Base-by-base conservation (phyloP, 1,140 invertebrate species). In the Drosophila mayri region DNA sequence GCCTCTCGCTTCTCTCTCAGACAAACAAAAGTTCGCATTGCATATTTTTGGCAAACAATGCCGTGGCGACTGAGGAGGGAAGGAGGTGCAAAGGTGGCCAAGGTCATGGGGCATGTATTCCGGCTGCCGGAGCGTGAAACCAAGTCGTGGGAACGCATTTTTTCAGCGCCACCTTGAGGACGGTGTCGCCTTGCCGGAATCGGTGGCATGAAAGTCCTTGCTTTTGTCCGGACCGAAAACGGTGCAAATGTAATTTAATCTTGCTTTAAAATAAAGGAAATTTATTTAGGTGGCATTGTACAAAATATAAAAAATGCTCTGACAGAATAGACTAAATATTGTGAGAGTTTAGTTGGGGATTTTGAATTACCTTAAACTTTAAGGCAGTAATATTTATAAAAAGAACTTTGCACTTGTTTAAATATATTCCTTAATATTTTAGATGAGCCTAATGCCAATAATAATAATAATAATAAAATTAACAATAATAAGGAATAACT, bases 21-120 rank as follows among this genome's bases (percentile, higher is more conserved):
- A 41, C 70, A 67, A 83, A 75, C 64, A 65, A 49, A 76, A 68
- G 60, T 81, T 64, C 52, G 16, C 68, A 57, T 38, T 55, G 41
- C 54, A 64, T 60, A 43, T 44, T 66, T 61, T 62, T 62, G 41
- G 68, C 50, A 28, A 57, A 57, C 60, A 81, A 81, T 68, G 40
- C n/a, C 38, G 28, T 6, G 72, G 35, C 32, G 12, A 40, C 25
- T 25, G 25, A 25, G 25, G 0, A 0, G 25, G 25, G 25, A 3
- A 25, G 25, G 25, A 25, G 25, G 25, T 25, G 37, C 25, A 40
- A 65, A 61, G 63, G 63, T 76, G 32, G 37, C 41, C 54, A 77
- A 76, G 75, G 75, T 68, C 64, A 38, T 30, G 63, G 35, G 25
- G 54, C 40, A 46, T 55, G 57, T 44, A 40, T 40, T 43, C 41